Conservation (phyloP, 2,113 vertebrate genomes). For the Marmota flaviventris region DNA sequence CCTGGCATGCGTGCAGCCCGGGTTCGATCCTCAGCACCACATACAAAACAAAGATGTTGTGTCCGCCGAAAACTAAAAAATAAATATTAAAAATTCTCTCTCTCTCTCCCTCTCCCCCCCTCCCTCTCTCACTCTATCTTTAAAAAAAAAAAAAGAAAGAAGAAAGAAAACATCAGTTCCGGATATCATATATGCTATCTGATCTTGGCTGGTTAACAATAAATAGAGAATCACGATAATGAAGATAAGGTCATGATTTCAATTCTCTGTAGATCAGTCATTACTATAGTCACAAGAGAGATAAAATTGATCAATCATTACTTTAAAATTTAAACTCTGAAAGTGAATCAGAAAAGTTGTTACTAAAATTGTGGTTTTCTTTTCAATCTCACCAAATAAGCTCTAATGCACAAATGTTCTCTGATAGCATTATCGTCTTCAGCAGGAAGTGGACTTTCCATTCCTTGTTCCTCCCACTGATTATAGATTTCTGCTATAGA, state of each 20-base stretch:
- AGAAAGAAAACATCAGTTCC: not conserved
- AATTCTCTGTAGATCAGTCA: not conserved
- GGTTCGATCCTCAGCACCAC: too few relatives aligned
- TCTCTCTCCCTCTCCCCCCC: too few relatives aligned
- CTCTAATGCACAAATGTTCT: slow-evolving; percentile 97
- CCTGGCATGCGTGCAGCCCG: too few relatives aligned
- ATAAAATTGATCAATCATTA: not conserved
- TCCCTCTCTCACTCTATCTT: too few relatives aligned
- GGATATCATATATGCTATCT: not conserved
- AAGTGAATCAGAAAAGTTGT: not conserved
- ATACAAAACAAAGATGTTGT: too few relatives aligned
- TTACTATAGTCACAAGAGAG: not conserved
- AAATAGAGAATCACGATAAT: not conserved
- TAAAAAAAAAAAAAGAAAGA: too few relatives aligned
- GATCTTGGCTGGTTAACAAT: not conserved
- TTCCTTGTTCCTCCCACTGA: slow-evolving; percentile 94
- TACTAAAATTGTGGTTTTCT: not conserved
- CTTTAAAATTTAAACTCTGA: not conserved
- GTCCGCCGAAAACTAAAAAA: too few relatives aligned
- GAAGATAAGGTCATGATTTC: not conserved
- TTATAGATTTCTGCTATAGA: slow-evolving; percentile 96
- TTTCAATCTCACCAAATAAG: slow-evolving; percentile 93
- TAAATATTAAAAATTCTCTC: too few relatives aligned
- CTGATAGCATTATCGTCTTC: slow-evolving; percentile 97
- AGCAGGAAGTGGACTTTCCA: slow-evolving; percentile 92